Conservation (phyloP, 2,888 invertebrate genomes). For the Drosophila diplacantha region DNA sequence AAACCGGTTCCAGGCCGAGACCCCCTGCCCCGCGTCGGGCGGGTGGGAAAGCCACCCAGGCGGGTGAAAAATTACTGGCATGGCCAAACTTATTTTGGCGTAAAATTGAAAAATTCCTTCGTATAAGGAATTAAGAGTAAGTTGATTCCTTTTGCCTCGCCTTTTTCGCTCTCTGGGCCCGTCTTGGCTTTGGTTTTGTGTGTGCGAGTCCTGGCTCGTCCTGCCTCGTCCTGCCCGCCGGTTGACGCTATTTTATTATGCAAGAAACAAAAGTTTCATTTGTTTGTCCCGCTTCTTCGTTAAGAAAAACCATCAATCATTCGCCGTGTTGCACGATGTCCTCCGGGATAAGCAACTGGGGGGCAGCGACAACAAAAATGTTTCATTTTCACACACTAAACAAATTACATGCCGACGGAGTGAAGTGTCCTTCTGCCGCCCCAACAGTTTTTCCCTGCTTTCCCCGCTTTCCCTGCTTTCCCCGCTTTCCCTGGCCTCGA, state of each 20-base stretch:
- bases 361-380: slow-evolving; percentile 52
- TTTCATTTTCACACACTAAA: slow-evolving; percentile 71
- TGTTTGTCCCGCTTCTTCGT: slow-evolving; percentile 66
- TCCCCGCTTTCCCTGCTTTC: no score
- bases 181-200: slow-evolving; percentile 12
- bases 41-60: background rate
- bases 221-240: slow-evolving; percentile 6
- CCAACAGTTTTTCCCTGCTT: background rate
- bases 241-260: slow-evolving; percentile 66
- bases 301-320: slow-evolving; percentile 69
- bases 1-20: background rate
- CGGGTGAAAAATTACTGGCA: slow-evolving; percentile 70
- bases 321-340: slow-evolving; percentile 67
- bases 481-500: background rate
- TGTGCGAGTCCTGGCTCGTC: slow-evolving; percentile 1
- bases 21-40: background rate
- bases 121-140: slow-evolving; percentile 63
- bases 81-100: slow-evolving; percentile 76
- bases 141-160: slow-evolving; percentile 45
- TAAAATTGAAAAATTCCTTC: slow-evolving; percentile 77
- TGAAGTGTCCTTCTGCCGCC: slow-evolving; percentile 39
- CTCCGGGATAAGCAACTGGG: slow-evolving; percentile 35
- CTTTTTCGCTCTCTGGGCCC: background rate
- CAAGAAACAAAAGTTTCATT: slow-evolving; percentile 74
- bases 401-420: slow-evolving; percentile 63